Base-by-base conservation (phyloP, 2,113 vertebrate genomes). In the Butorides virescens region DNA sequence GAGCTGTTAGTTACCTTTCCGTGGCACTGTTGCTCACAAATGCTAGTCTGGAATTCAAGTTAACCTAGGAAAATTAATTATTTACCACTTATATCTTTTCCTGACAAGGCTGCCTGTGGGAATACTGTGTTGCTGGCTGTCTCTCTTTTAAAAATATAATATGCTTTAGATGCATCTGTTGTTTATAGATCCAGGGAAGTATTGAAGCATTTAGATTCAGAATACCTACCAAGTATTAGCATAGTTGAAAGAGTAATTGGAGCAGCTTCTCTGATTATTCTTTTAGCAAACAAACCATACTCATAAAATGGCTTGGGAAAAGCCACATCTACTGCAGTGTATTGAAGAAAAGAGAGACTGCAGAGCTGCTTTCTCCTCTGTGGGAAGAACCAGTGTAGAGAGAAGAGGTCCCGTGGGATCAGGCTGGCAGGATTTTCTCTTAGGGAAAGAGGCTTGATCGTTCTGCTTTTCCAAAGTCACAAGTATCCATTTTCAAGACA, bases 21-120 rank as follows among this genome's bases (percentile, higher is more conserved):
- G 5, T 75, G n/a, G 58, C 77, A 61, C 66, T 61, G 47, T 56
- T 94, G 39, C 78, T 95, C 78, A 92, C 66, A 81, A 94, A 87
- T 92, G 55, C 55, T 90, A 61, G 72, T 90, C 76, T 91, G 92
- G 84, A 9, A 63, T 89, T 81, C 66, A 96, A 88, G 93, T 94
- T 96, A 97, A 97, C 95, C 71, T 90, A 75, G 66, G 92, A 96
- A 94, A 97, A 97, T 97, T 80, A 94, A 95, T 91, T 76, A 85
- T 81, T 93, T 91, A 94, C 58, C 22, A 76, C 76, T 92, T 92
- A 12, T n/a, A n/a, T 76, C 77, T 85, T 88, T 68, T 83, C 63
- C 66, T 95, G 82, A 67, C 63, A 94, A 76, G 19, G 71, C 91
- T 96, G 79, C 94, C 86, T 92, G 50, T 93, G 93, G 82, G 91